Evolutionary conservation across 2,888 invertebrate genomes (phyloP), one percentile per base, ranked within the genome.

Genomic region (Petrolisthes manimaculis): DNA sequence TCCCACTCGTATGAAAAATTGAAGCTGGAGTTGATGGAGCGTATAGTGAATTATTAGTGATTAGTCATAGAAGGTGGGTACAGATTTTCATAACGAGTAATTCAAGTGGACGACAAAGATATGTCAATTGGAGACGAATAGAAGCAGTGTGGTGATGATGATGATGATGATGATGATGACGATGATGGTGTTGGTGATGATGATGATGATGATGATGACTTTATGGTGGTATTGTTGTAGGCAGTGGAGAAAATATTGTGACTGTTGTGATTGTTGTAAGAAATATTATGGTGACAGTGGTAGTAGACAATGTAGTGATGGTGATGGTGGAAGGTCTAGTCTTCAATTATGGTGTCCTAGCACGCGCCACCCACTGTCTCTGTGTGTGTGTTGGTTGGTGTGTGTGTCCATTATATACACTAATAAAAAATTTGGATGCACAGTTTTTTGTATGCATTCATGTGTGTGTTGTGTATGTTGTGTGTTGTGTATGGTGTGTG

Each of bases 361-460:
- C n/a, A n/a, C n/a, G 67, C n/a, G 67, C n/a, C 67, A 18, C 37
- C 37, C 37, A 37, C 37, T 78, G 78, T 78, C 4, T 37, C 4
- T 78, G 53, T 37, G 12, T 78, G 53, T 78, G n/a, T 78, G 53
- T 78, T n/a, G n/a, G n/a, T n/a, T n/a, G n/a, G 53, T 78, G 53
- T 78, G 53, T 78, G 53, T 78, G 53, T 75, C 5, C 37, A 37
- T 37, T 37, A 37, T 37, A 2, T 37, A 37, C 37, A 37, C 37
- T 37, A 37, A 37, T 37, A 37, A 37, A 37, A 37, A 2, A 37
- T 37, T 37, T 37, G 37, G 37, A 37, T 37, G 37, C 37, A 37
- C 37, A 37, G 37, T 37, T 37, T 37, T 37, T 37, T 37, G 37
- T 37, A 37, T 37, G 37, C 37, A 37, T 37, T 37, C 37, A 37